Conservation (phyloP, 2,797 vertebrate genomes). For the Florisuga fusca region DNA sequence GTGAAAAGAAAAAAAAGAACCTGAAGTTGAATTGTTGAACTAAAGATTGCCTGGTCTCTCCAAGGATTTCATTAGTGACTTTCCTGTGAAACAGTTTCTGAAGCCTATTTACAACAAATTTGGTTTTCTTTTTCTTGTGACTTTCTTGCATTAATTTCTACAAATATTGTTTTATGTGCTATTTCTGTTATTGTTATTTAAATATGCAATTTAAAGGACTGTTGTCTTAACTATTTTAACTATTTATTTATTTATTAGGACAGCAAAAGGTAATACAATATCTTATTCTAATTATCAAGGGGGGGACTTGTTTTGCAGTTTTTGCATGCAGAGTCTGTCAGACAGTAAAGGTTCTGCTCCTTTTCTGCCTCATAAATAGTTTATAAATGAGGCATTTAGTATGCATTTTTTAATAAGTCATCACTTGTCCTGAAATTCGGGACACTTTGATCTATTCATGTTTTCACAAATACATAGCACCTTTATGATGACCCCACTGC, state of each 20-base stretch:
- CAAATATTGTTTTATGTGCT: not conserved
- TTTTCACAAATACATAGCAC: not conserved
- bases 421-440: constrained; percentile 13
- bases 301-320: not conserved
- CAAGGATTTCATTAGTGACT: constrained; percentile 63
- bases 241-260: not conserved
- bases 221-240: constrained; percentile 10
- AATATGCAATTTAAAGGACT: not conserved
- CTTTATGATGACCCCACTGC: not conserved
- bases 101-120: constrained; percentile 36
- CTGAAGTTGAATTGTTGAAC: constrained; percentile 48
- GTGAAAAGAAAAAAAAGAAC: not conserved
- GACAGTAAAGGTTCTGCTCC: not conserved
- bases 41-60: constrained; percentile 39
- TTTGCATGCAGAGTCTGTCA: not conserved
- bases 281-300: not conserved
- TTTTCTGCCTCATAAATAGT: constrained; percentile 38
- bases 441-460: constrained; percentile 9
- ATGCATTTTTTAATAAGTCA: constrained; percentile 36
- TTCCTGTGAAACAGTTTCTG: not conserved
- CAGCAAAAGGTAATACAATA: not conserved
- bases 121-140: not conserved
- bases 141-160: constrained; percentile 28
- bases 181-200: constrained; percentile 12
- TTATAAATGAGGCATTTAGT: constrained; percentile 32